phyloP scores from a whole-genome alignment of 1,140 invertebrate species.

The Coptotermes formosanus region DNA sequence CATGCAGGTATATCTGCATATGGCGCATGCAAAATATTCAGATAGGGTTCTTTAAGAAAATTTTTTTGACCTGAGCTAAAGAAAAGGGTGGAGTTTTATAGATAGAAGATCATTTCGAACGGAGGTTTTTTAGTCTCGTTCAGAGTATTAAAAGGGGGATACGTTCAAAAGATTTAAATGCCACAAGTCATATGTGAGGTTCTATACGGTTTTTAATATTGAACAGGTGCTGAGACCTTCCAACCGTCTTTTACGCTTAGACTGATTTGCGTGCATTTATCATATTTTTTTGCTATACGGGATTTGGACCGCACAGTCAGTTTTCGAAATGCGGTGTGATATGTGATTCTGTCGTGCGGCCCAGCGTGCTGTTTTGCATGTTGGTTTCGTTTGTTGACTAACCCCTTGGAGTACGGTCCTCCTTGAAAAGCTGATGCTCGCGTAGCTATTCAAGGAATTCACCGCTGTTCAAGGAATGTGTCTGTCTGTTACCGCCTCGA shows the following conservation, averaged over 20 bases:
- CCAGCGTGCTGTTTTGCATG: too few species aligned
- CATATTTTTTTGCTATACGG: background rate
- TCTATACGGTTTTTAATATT: background rate
- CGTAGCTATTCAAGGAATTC: too few species aligned
- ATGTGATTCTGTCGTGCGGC: too few species aligned
- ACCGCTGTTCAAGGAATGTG: too few species aligned
- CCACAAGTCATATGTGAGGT: background rate
- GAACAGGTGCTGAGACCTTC: background rate
- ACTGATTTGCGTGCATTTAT: background rate
- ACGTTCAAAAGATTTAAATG: background rate
- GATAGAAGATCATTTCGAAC: background rate
- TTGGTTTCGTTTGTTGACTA: too few species aligned
- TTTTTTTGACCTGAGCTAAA: conserved; percentile 7
- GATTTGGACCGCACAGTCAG: background rate
- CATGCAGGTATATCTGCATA: background rate
- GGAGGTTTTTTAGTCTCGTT: background rate
- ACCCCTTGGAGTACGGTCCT: too few species aligned
- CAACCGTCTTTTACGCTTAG: background rate
- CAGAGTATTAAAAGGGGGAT: background rate
- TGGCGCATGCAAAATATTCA: background rate
- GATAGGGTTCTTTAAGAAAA: conserved; percentile 4
- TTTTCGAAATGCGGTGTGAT: too few species aligned
- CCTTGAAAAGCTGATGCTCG: too few species aligned
- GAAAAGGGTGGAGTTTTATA: conserved; percentile 11
- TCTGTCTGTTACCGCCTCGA: too few species aligned